A percentile compares a stretch with the other conserved stretches of the same genome.
Conservation (phyloP, 1,140 invertebrate genomes). For the Chironomus tepperi region DNA sequence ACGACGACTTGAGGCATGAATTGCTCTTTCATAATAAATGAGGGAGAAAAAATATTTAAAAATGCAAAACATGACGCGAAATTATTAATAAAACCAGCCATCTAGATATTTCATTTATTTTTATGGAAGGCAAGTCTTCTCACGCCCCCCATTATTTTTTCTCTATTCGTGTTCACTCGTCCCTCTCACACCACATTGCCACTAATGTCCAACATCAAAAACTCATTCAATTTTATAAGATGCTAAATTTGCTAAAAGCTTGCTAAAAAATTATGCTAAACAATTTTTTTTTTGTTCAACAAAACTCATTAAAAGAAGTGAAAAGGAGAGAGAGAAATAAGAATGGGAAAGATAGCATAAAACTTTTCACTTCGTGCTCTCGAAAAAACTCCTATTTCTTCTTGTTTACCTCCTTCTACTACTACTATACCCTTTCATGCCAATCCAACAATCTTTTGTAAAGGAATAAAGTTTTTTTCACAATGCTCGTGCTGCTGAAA, state of each 20-base stretch:
- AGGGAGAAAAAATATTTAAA: constrained; percentile 14
- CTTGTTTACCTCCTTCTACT: too few relatives aligned
- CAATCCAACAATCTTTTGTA: too few relatives aligned
- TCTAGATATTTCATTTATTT: too few relatives aligned
- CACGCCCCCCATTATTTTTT: not conserved
- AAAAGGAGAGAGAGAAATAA: not conserved
- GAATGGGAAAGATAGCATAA: not conserved
- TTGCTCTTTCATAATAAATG: constrained; percentile 14
- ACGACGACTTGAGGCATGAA: not conserved
- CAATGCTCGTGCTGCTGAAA: too few relatives aligned
- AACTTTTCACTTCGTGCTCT: too few relatives aligned
- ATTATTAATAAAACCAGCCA: not conserved
- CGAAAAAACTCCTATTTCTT: too few relatives aligned
- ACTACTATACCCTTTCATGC: too few relatives aligned
- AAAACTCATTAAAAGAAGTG: constrained; percentile 14
- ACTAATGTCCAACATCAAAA: not conserved
- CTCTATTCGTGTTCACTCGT: not conserved
- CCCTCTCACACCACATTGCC: not conserved
- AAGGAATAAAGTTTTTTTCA: too few relatives aligned
- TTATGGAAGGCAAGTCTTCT: not conserved
- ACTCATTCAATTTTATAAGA: constrained; percentile 14
- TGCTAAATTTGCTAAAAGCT: constrained; percentile 8
- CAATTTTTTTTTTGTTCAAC: not conserved
- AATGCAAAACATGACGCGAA: constrained; percentile 12
- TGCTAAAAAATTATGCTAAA: constrained; percentile 11